Percentiles rank a stretch among this genome's conserved stretches.
phyloP scores from a whole-genome alignment of 2,797 vertebrate genomes.

The Leptatherina wallacei region DNA sequence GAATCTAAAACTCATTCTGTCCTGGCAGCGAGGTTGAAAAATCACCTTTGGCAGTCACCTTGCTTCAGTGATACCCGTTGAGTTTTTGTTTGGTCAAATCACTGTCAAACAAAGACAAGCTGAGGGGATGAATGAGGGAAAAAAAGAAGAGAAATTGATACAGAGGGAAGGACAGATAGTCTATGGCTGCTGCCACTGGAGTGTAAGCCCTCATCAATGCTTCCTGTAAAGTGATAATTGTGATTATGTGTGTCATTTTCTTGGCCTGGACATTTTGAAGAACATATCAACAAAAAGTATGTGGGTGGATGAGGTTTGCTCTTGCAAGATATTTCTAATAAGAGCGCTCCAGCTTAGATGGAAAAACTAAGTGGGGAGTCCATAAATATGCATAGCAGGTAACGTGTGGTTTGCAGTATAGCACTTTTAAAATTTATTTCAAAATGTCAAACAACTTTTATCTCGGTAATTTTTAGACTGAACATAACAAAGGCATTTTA shows the following conservation, averaged over 20 bases:
- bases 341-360: constrained; percentile 17
- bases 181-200: constrained; percentile 47
- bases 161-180: constrained; percentile 2
- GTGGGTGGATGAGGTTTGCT: constrained; percentile 36
- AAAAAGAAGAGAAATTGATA: constrained; percentile 1
- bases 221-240: constrained; percentile 57
- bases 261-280: constrained; percentile 54
- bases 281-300: constrained; percentile 50
- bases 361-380: constrained; percentile 12
- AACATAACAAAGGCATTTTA: background rate
- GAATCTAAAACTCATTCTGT: constrained; percentile 59
- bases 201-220: constrained; percentile 40
- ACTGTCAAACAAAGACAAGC: constrained; percentile 61
- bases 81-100: constrained; percentile 69
- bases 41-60: constrained; percentile 75
- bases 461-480: background rate
- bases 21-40: constrained; percentile 62
- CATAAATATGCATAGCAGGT: constrained; percentile 1
- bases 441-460: constrained; percentile 1
- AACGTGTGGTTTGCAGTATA: background rate
- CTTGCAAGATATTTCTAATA: constrained; percentile 32
- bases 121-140: constrained; percentile 13
- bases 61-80: constrained; percentile 63
- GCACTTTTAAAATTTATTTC: background rate
- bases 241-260: constrained; percentile 30